Base-by-base conservation (phyloP, 2,888 invertebrate genomes). In the Colostygia pectinataria region DNA sequence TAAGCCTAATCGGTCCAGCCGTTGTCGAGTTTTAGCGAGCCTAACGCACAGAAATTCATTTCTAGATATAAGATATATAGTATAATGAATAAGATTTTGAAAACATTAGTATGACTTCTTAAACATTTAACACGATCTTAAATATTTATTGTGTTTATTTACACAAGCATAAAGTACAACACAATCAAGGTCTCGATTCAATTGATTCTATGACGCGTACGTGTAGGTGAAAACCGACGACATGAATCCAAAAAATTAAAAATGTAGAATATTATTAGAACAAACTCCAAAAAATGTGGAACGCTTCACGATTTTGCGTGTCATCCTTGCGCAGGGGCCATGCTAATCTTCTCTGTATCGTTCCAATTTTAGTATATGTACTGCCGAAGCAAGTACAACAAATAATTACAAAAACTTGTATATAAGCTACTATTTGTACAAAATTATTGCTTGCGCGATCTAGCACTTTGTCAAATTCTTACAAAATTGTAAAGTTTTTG, bases 271-370 rank as follows among this genome's bases (percentile, higher is more conserved):
- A 10, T 18, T 20, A 18, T 20, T 15, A 25, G 2, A n/a, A 13
- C 44, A 65, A 45, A 2, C 18, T 54, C 15, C 65, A 75, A 74
- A 75, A 74, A 75, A 75, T 40, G 40, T 40, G 31, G 40, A 40
- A 40, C 40, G 40, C 40, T 40, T 40, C 40, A 40, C 40, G 40
- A 74, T 75, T 74, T 77, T 74, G 74, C 75, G 77, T 76, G 76
- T 76, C 75, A 76, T 76, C 76, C 75, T 76, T 76, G 76, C 76
- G 76, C 76, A 76, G 76, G 76, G 75, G 75, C 76, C 76, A 77
- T 76, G 76, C 40, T 40, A 40, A 40, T 40, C 40, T 40, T 40
- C 40, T 40, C 40, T 74, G 73, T 74, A 76, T 76, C 76, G 76
- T 76, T 76, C 74, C 76, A 76, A 76, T 76, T 76, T 76, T 76